Evolutionary conservation across 2,888 invertebrate species (phyloP).

Genomic region (Neuroscelio doddi): DNA sequence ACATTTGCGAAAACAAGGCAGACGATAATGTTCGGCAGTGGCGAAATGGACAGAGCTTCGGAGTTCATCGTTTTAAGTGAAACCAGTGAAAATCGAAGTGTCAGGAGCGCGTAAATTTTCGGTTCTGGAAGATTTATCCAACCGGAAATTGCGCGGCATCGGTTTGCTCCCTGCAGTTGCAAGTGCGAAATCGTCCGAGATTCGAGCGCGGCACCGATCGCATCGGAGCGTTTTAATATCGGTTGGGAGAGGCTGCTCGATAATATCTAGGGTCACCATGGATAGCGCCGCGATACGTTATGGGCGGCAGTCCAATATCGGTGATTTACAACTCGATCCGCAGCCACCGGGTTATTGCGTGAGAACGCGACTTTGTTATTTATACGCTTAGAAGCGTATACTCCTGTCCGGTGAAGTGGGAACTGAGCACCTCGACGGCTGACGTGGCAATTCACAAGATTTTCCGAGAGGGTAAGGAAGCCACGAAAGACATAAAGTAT

Average conservation of each 20-base stretch:
- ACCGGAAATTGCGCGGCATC: not conserved
- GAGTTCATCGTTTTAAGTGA: constrained; percentile 1
- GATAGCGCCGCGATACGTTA: constrained; percentile 47
- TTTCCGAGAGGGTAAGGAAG: constrained; percentile 1
- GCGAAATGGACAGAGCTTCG: constrained; percentile 1
- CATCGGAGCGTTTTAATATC: constrained; percentile 37
- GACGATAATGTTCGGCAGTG: not conserved
- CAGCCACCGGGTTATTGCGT: constrained; percentile 56
- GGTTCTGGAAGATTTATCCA: constrained; percentile 2
- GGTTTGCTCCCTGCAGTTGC: not conserved
- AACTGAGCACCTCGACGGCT: not conserved
- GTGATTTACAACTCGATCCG: constrained; percentile 62
- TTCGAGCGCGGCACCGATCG: constrained; percentile 3
- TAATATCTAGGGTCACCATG: constrained; percentile 18
- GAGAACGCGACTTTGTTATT: constrained; percentile 59
- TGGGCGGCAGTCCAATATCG: constrained; percentile 59
- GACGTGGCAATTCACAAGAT: constrained; percentile 6
- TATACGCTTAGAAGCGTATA: constrained; percentile 46
- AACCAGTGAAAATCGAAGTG: not conserved
- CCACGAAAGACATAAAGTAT: not conserved
- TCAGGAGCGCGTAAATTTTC: not conserved
- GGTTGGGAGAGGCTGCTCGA: constrained; percentile 4
- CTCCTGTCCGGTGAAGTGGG: not conserved
- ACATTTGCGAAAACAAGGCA: not conserved
- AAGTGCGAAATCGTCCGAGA: not conserved